A percentile compares a stretch with the other conserved stretches of the same genome.
Evolutionary conservation across 2,888 invertebrate species (phyloP).

Genomic region (Hirudinaria manillensis): DNA sequence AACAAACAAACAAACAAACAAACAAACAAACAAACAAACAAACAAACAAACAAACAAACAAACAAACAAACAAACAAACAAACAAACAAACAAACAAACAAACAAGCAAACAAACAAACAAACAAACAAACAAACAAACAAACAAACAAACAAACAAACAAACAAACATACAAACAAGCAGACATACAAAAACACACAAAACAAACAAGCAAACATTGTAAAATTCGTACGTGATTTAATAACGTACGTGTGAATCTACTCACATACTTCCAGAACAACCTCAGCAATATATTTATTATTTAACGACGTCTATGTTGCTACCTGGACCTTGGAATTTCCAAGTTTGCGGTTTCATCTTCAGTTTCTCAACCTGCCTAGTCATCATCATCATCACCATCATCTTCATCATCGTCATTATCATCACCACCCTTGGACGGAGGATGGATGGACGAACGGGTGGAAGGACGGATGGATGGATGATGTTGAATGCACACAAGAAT

Average conservation of each 20-base stretch:
- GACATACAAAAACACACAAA: no score
- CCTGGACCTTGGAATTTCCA: no score
- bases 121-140: background rate
- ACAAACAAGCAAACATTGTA: no score
- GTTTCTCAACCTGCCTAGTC: conserved; percentile 14
- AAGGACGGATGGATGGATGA: background rate
- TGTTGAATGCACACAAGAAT: background rate
- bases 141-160: background rate
- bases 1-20: background rate
- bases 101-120: no score
- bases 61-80: background rate
- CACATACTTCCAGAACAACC: no score
- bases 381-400: conserved; percentile 12
- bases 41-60: background rate
- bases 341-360: conserved; percentile 5
- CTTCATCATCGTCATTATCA: conserved; percentile 1
- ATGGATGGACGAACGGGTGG: background rate
- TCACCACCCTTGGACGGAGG: background rate
- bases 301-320: no score
- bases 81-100: background rate
- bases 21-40: background rate
- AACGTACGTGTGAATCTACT: no score
- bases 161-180: background rate
- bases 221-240: no score
- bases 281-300: no score